phyloP scores from a whole-genome alignment of 2,113 vertebrate genomes.

The Leucopsar rothschildi region DNA sequence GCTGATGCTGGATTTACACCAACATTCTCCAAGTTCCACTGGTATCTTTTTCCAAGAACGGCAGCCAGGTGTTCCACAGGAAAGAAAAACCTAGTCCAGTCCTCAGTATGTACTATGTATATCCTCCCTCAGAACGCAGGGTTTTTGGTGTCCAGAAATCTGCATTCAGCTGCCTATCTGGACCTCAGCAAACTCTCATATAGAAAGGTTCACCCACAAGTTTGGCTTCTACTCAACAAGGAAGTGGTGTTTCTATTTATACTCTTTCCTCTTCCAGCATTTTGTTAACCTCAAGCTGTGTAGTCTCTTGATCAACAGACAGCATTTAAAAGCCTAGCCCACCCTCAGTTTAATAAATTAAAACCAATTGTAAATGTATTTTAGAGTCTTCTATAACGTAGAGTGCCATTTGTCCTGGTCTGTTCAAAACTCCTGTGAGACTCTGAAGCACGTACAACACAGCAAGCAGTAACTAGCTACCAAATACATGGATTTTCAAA shows the following conservation, averaged over 20 bases:
- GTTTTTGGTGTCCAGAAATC: neutral
- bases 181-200: neutral
- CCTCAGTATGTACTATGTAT: neutral
- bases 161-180: neutral
- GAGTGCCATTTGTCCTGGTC: neutral
- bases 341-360: neutral
- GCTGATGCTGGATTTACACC: neutral
- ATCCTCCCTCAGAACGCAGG: neutral
- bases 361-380: neutral
- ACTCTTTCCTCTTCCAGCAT: constrained; percentile 54
- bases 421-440: neutral
- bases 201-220: constrained; percentile 19
- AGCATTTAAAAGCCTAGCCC: neutral
- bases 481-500: neutral
- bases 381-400: neutral
- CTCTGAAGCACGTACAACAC: neutral
- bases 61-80: neutral
- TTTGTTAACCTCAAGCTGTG: constrained; percentile 29
- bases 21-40: neutral
- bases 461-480: neutral
- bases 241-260: constrained; percentile 63
- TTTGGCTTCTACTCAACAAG: constrained; percentile 53
- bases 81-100: neutral
- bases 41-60: neutral
- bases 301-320: neutral